These are phyloP conservation scores for Oryzias sinensis DNA, from an alignment of 2,797 vertebrate genomes.

Conservation along the genomic window DNA sequence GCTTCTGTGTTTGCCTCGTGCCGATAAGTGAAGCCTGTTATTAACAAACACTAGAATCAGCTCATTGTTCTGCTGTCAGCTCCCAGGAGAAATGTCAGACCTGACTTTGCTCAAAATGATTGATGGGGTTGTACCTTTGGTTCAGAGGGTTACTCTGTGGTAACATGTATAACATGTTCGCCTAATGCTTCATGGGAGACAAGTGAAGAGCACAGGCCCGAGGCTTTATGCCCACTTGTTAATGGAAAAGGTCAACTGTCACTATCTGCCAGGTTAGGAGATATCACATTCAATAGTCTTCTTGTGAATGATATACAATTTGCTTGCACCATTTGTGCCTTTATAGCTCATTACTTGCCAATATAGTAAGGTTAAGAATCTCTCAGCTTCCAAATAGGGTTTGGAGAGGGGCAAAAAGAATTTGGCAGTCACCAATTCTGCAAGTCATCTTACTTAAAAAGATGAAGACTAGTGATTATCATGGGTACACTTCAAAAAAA, in stretches of 20 bases:
- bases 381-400: too few species aligned
- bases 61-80: constrained; percentile 57
- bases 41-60: constrained; percentile 40
- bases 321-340: not conserved
- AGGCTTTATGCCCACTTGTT: constrained; percentile 35
- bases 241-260: constrained; percentile 61
- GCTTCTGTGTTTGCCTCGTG: constrained; percentile 9
- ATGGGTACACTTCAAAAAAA: too few species aligned
- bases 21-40: constrained; percentile 50
- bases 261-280: constrained; percentile 38
- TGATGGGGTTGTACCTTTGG: constrained; percentile 65
- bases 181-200: constrained; percentile 48
- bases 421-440: too few species aligned
- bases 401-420: too few species aligned
- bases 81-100: constrained; percentile 51
- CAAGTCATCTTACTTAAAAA: too few species aligned
- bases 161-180: constrained; percentile 58
- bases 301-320: constrained; percentile 7
- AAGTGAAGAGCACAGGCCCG: constrained; percentile 35
- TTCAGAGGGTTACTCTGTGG: constrained; percentile 53
- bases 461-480: too few species aligned
- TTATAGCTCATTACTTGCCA: constrained; percentile 3
- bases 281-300: constrained; percentile 33
- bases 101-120: constrained; percentile 61
- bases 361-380: not conserved